Base-by-base conservation (phyloP, 2,113 vertebrate species). In the Urocitellus parryii region DNA sequence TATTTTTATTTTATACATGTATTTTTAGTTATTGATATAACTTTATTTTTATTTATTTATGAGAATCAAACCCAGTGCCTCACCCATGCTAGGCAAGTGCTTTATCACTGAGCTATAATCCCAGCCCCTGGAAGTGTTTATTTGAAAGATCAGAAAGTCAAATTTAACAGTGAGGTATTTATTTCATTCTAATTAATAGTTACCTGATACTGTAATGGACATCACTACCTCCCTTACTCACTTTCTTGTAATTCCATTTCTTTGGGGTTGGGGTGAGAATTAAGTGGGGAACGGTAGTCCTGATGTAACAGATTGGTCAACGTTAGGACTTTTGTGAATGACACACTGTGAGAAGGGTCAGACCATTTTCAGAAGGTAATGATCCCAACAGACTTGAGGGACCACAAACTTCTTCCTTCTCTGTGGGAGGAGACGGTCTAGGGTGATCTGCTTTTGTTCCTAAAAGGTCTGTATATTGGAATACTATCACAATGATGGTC, bases 121-220 rank as follows among this genome's bases (percentile, higher is more conserved):
- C 48, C 48, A 51, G 48, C 48, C 48, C 48, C n/a, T 22, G 25
- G 32, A 58, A n/a, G 48, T 73, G 48, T 94, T 88, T 73, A 63
- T 82, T 94, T 67, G 82, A 93, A 92, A 85, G 67, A 73, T 88
- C 24, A 96, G 86, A 68, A 84, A 91, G 68, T 78, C 37, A 87
- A 63, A 5, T n/a, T 20, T 37, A 88, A 14, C 12, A 45, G 37
- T 58, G 63, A 78, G 29, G 25, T 29, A 72, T 58, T 42, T 45
- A n/a, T 78, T 63, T 79, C 24, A 24, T 58, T 37, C 10, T 7
- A 25, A 29, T 65, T n/a, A 18, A 48, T 16, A n/a, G 18, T 87
- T 11, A 48, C 9, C 16, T 92, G 65, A 3, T 5, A 24, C 48
- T 45, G 5, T 39, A 22, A 2, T 34, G 32, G 39, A 56, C 90